Evolutionary conservation across 2,888 invertebrate genomes (phyloP).

Genomic region (Lithophane ornitopus): DNA sequence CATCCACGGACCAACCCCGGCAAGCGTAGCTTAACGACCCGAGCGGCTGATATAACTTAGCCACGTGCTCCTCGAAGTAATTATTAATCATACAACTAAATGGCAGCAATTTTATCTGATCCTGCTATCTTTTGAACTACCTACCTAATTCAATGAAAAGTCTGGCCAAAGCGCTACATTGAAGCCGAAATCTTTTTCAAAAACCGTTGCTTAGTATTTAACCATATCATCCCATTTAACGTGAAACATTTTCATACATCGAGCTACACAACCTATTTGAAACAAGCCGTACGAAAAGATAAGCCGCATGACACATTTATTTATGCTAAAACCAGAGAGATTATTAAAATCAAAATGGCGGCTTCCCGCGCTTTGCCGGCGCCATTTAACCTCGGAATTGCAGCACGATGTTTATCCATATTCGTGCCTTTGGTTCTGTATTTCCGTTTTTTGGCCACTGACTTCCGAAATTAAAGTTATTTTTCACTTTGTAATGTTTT

Average conservation of each 20-base stretch:
- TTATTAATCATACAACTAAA: too few relatives aligned
- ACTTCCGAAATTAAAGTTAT: too few relatives aligned
- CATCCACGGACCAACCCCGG: too few relatives aligned
- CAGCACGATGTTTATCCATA: constrained; percentile 28
- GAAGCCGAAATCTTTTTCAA: not conserved
- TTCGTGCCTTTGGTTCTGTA: too few relatives aligned
- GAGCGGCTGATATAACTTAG: too few relatives aligned
- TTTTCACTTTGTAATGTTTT: too few relatives aligned
- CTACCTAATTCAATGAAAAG: too few relatives aligned
- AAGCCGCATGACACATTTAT: constrained; percentile 34
- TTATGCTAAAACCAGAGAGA: constrained; percentile 31
- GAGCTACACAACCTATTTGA: constrained; percentile 23
- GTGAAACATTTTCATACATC: constrained; percentile 3
- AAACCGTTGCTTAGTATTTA: not conserved
- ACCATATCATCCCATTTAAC: constrained; percentile 14
- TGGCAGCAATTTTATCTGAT: too few relatives aligned
- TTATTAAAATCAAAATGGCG: constrained; percentile 49
- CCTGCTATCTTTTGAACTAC: too few relatives aligned
- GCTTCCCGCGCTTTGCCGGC: constrained; percentile 42
- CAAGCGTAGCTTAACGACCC: too few relatives aligned
- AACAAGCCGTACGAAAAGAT: constrained; percentile 41
- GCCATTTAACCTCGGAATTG: constrained; percentile 8
- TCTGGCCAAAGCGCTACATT: not conserved
- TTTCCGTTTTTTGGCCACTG: too few relatives aligned
- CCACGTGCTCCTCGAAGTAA: too few relatives aligned